Base-by-base conservation (phyloP, 2,797 vertebrate genomes). In the Gouania willdenowi region DNA sequence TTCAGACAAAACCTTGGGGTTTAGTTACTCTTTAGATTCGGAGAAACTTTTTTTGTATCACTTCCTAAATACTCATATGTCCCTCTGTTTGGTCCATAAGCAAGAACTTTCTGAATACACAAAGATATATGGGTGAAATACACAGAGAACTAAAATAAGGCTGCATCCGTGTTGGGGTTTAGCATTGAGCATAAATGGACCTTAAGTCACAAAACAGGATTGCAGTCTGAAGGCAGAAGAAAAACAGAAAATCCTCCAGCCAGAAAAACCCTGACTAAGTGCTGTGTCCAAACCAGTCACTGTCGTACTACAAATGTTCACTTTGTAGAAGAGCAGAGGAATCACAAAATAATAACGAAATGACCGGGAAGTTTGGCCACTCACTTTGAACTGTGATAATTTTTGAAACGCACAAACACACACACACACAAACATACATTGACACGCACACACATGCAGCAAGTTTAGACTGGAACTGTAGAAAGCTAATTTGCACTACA, bases 401-500 rank as follows among this genome's bases (percentile, higher is more conserved):
- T 66, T 29, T 78, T 57, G 43, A 8, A 19, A 20, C 16, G 14
- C 24, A 21, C 24, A 11, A 25, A 18, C 25, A n/a, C 28, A 8
- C 6, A 8, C n/a, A 15, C 14, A 29, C 15, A 35, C 11, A 10
- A 21, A 41, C 48, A 10, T 2, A 21, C 27, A 27, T 16, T 40
- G 26, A 26, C 27, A 36, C 44, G 34, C 24, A 47, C 17, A 31
- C 47, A 54, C 60, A 65, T 64, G 59, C 69, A 73, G 66, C 82
- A 79, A 76, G 81, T 81, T 82, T 74, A 75, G 79, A 76, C 66
- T 59, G 31, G 73, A 77, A 79, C 77, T 75, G 75, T 40, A 79
- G 76, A 81, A 78, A 86, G 77, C 82, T 81, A 65, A 86, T 86
- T 86, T 84, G 81, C 84, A 84, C 79, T 76, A 77, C 79, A 82